These are phyloP conservation scores for Lepidostoma basale DNA, from an alignment of 1,140 invertebrate genomes.

Conservation along the genomic window DNA sequence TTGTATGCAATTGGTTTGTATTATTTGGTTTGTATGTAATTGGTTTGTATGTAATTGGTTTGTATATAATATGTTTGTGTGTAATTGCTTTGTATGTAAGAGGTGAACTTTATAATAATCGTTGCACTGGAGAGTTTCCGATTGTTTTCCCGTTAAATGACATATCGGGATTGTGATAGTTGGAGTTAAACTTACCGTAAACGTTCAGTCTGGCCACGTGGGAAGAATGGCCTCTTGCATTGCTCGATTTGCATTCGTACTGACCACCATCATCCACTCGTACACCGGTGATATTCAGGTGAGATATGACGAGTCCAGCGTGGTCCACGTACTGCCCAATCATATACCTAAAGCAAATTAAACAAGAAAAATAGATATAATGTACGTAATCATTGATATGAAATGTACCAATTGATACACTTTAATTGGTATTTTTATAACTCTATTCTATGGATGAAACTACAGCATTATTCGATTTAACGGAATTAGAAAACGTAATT, in stretches of 20 bases:
- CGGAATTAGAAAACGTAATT: too few species aligned
- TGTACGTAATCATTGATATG: background rate
- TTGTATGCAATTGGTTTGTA: too few species aligned
- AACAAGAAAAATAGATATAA: conserved; percentile 14
- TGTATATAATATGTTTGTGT: too few species aligned
- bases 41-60: too few species aligned
- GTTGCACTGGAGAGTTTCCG: too few species aligned
- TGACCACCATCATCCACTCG: conserved; percentile 79
- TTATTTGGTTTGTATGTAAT: too few species aligned
- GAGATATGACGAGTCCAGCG: conserved; percentile 77
- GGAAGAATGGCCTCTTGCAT: conserved; percentile 70
- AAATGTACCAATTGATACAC: background rate
- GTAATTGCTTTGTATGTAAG: too few species aligned
- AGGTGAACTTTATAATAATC: too few species aligned
- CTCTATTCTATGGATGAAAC: background rate
- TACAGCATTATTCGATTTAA: too few species aligned
- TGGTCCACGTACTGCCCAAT: conserved; percentile 74
- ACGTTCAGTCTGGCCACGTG: conserved; percentile 82
- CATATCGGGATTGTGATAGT: background rate
- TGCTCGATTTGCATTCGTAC: conserved; percentile 80
- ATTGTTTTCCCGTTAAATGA: too few species aligned
- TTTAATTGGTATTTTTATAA: background rate
- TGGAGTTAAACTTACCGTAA: conserved; percentile 69
- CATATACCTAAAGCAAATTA: conserved; percentile 54
- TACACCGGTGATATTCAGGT: conserved; percentile 79